Evolutionary conservation across 2,888 invertebrate species (phyloP).

Genomic region (Hypsopygia costalis): DNA sequence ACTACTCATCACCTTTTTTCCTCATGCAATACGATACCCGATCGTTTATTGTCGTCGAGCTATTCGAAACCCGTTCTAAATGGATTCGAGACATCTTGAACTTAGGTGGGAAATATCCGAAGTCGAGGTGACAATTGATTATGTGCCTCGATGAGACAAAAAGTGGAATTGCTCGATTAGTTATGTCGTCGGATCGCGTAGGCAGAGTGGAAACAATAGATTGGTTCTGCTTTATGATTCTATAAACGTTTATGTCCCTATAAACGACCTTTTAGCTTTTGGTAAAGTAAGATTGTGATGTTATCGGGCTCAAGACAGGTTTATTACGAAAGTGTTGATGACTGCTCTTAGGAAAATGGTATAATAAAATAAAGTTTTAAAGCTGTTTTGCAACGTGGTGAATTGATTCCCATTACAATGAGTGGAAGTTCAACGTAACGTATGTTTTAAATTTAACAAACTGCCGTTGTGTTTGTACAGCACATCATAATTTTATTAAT

Average conservation of each 20-base stretch:
- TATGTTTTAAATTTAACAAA: slow-evolving; percentile 5
- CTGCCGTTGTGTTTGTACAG: slow-evolving; percentile 3
- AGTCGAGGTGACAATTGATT: slow-evolving; percentile 75
- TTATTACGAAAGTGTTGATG: slow-evolving; percentile 62
- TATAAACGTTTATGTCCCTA: slow-evolving; percentile 76
- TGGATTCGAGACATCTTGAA: slow-evolving; percentile 58
- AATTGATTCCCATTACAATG: neutral
- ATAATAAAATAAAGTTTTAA: slow-evolving; percentile 8
- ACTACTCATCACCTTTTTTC: slow-evolving; percentile 74
- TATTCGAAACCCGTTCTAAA: slow-evolving; percentile 69
- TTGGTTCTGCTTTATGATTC: slow-evolving; percentile 76
- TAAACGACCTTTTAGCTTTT: slow-evolving; percentile 75
- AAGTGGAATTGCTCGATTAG: slow-evolving; percentile 74
- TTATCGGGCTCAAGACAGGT: slow-evolving; percentile 62
- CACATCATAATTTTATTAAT: slow-evolving; percentile 30
- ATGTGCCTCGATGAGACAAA: slow-evolving; percentile 64
- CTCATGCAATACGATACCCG: slow-evolving; percentile 72
- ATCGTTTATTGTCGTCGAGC: slow-evolving; percentile 64
- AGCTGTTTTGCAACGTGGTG: neutral
- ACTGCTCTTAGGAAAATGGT: slow-evolving; percentile 46
- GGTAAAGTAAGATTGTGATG: slow-evolving; percentile 65
- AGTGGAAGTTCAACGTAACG: neutral
- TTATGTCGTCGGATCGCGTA: slow-evolving; percentile 68
- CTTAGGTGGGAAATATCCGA: slow-evolving; percentile 65
- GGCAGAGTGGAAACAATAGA: slow-evolving; percentile 72